Evolutionary conservation across 2,888 invertebrate genomes (phyloP).

Genomic region (Oligia fasciuncula): DNA sequence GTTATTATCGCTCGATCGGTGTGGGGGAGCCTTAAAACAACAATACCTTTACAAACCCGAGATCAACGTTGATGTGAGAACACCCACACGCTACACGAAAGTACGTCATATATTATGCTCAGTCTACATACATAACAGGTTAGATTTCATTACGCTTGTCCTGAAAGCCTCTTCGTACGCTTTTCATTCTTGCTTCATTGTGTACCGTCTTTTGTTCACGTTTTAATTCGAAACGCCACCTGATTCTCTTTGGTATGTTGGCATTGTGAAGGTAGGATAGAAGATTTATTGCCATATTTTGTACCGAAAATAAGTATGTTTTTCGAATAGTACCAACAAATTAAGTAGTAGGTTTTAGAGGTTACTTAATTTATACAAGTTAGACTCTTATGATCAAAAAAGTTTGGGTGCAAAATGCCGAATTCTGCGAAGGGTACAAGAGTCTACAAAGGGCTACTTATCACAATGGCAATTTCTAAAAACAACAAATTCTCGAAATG

Average conservation of each 20-base stretch:
- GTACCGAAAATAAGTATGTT: not conserved
- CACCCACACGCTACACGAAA: slow-evolving; percentile 11
- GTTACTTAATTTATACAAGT: not conserved
- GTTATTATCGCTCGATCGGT: not conserved
- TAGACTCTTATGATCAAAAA: not conserved
- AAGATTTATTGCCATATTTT: slow-evolving; percentile 23
- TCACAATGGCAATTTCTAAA: not conserved
- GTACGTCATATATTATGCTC: slow-evolving; percentile 46
- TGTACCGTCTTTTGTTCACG: slow-evolving; percentile 71
- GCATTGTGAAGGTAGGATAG: slow-evolving; percentile 11
- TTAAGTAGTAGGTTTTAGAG: not conserved
- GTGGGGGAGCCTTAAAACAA: not conserved
- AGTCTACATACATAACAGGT: slow-evolving; percentile 49
- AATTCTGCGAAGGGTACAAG: not conserved
- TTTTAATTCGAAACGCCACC: slow-evolving; percentile 72
- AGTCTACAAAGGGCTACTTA: not conserved
- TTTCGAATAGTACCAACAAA: not conserved
- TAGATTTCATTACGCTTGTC: slow-evolving; percentile 68
- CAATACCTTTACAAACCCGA: slow-evolving; percentile 34
- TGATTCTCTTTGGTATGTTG: slow-evolving; percentile 50
- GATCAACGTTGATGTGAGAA: slow-evolving; percentile 22
- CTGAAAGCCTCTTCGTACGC: slow-evolving; percentile 63
- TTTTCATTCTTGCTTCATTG: slow-evolving; percentile 72
- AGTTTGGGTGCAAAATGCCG: not conserved
- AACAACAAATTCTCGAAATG: not conserved